phyloP scores from a whole-genome alignment of 2,888 invertebrate species.

The Coenonympha glycerion region DNA sequence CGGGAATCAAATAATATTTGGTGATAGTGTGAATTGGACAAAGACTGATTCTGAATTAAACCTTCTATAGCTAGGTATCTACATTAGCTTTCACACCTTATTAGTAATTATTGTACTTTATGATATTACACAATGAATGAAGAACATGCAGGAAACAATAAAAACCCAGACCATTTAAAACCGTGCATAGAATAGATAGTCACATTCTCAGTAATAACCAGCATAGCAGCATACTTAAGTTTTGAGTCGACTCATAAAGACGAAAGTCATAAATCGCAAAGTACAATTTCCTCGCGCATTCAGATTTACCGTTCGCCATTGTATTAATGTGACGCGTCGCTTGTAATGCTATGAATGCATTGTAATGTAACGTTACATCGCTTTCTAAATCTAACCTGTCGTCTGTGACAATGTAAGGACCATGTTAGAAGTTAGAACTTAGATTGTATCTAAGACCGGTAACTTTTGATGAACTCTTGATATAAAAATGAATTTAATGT shows the following conservation, averaged over 20 bases:
- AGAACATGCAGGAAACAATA: neutral
- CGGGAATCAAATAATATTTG: constrained; percentile 19
- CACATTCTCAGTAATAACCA: neutral
- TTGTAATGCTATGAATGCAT: constrained; percentile 22
- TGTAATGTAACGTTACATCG: constrained; percentile 20
- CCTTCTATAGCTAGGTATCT: no score
- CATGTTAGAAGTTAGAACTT: no score
- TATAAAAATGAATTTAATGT: no score
- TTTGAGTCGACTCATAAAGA: constrained; percentile 3
- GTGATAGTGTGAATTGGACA: neutral
- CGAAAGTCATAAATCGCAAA: constrained; percentile 7
- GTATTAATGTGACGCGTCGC: constrained; percentile 10
- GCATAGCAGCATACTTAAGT: neutral
- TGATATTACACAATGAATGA: no score
- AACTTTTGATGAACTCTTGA: no score
- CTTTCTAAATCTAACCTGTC: constrained; percentile 16
- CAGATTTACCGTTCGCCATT: constrained; percentile 17
- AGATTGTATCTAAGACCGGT: no score
- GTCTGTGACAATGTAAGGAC: constrained; percentile 2
- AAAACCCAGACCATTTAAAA: neutral
- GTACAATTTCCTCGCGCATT: constrained; percentile 12
- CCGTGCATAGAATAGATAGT: neutral
- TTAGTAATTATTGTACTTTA: no score
- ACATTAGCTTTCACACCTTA: no score
- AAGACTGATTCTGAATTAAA: neutral